Conservation (phyloP, 2,888 invertebrate genomes). For the Folsomia manolachei region DNA sequence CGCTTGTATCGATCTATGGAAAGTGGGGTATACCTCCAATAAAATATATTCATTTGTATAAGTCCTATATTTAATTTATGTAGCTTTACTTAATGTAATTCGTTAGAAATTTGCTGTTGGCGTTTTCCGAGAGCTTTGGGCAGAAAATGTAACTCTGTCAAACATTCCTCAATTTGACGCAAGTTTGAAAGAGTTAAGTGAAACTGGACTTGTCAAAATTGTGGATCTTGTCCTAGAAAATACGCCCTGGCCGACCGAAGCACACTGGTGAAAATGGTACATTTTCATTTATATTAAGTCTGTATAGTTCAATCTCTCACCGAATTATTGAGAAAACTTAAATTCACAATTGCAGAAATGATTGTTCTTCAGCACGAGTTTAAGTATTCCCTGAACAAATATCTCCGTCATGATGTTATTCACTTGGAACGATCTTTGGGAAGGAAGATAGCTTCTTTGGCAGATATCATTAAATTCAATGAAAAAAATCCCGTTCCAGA, state of each 20-base stretch:
- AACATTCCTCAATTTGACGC: slow-evolving; percentile 11
- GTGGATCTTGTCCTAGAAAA: slow-evolving; percentile 20
- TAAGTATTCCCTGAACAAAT: slow-evolving; percentile 31
- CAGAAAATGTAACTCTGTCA: background rate
- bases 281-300: background rate
- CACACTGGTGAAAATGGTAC: background rate
- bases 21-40: too few relatives aligned
- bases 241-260: background rate
- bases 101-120: slow-evolving; percentile 20
- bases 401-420: slow-evolving; percentile 19
- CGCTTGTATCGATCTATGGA: too few relatives aligned
- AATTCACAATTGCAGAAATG: slow-evolving; percentile 21
- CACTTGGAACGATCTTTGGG: background rate
- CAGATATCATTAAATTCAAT: slow-evolving; percentile 36
- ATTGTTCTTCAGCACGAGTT: slow-evolving; percentile 32
- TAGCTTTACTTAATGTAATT: too few relatives aligned
- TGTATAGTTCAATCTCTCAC: background rate
- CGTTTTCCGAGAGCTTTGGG: slow-evolving; percentile 19
- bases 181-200: background rate
- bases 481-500: slow-evolving; percentile 24
- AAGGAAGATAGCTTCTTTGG: slow-evolving; percentile 14
- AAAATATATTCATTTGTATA: too few relatives aligned
- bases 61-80: too few relatives aligned
- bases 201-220: background rate
- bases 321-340: background rate